Evolutionary conservation across 1,140 invertebrate genomes (phyloP).

Genomic region (Drosophila erecta): DNA sequence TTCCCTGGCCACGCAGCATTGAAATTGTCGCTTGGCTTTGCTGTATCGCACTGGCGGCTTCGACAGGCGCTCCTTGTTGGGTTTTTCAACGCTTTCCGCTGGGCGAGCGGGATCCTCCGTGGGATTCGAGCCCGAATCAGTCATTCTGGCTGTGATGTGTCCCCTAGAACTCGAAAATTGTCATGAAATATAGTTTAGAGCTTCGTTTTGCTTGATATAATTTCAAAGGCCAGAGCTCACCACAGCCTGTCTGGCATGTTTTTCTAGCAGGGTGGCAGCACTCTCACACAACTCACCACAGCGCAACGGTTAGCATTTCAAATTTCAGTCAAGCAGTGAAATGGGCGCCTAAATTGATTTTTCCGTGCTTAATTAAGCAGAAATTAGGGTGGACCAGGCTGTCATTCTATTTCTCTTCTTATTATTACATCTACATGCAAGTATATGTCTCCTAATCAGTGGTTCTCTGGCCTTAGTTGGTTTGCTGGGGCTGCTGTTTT

Average conservation of each 20-base stretch:
- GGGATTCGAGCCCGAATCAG: not conserved
- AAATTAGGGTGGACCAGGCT: not conserved
- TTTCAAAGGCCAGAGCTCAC: constrained; percentile 1
- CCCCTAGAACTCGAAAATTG: not conserved
- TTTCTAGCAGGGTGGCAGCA: not conserved
- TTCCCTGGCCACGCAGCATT: constrained; percentile 59
- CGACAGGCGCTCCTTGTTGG: not conserved
- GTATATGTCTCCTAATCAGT: not conserved
- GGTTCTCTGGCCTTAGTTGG: no score
- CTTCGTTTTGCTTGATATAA: constrained; percentile 1
- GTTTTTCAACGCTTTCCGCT: not conserved
- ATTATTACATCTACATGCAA: not conserved
- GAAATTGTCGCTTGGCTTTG: not conserved
- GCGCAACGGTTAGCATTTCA: not conserved
- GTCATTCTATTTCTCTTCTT: not conserved
- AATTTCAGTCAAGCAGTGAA: not conserved
- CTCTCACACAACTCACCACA: constrained; percentile 1
- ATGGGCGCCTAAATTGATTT: not conserved
- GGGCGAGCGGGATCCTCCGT: not conserved
- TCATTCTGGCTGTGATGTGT: constrained; percentile 4
- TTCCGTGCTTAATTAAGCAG: not conserved
- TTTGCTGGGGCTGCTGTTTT: constrained; percentile 5
- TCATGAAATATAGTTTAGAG: not conserved
- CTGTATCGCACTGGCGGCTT: not conserved
- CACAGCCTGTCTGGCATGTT: not conserved